Evolutionary conservation across 2,888 invertebrate species (phyloP), one percentile per base, ranked within the genome.

Genomic region (Sepioteuthis lessoniana): DNA sequence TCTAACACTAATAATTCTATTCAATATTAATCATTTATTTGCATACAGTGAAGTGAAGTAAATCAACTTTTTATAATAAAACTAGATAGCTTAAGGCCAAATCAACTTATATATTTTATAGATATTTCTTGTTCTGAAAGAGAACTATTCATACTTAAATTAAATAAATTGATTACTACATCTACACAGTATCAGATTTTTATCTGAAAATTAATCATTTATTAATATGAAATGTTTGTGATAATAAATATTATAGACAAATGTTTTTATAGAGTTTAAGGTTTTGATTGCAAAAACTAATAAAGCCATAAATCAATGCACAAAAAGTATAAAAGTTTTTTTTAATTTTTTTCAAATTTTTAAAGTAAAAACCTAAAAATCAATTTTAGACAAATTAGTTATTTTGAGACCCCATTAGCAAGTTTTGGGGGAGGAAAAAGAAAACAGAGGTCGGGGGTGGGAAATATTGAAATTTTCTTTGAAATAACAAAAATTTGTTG

Each of bases 271-370:
- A 16, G n/a, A 76, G 76, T 76, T 35, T 16, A 42, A 21, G 35
- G n/a, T 76, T 76, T 76, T 76, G 76, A 76, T 76, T 76, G n/a
- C 76, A 76, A 76, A 76, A 76, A 76, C 76, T 76, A 76, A 76
- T 76, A 35, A 35, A 76, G 35, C 16, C 76, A 76, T 76, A 76
- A 76, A 76, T 76, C 76, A 76, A 35, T 76, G 76, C 7, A 8
- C 31, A n/a, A 76, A 76, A 76, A n/a, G n/a, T 16, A 76, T 2
- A 35, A n/a, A 76, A n/a, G n/a, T 76, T 16, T 31, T 76, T 76
- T 31, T n/a, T 76, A 0, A 13, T 35, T 76, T 76, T 76, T 76
- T n/a, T n/a, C 35, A 76, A 76, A 35, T 76, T 76, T 28, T 76
- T 13, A n/a, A 35, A 35, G 16, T 76, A n/a, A 76, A 31, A 76